Evolutionary conservation across 2,888 invertebrate genomes (phyloP), one percentile per base, ranked within the genome.

Genomic region (Zhuqinia jingwanae): DNA sequence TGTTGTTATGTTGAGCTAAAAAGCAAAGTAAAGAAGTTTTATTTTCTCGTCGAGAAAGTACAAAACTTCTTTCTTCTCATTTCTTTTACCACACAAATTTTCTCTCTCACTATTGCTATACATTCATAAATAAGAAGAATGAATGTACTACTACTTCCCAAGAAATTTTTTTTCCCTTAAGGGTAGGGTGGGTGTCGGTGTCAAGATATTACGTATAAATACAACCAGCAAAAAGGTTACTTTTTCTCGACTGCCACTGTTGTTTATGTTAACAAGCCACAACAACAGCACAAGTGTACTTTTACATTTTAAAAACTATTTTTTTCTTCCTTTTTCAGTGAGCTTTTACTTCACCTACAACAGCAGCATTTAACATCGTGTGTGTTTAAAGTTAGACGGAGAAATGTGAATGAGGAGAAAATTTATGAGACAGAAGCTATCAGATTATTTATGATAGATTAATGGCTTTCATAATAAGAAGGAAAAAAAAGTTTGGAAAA

Each of bases 371-470:
- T 27, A 30, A n/a, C 13, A 56, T 75, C 36, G 45, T 76, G 56
- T 15, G n/a, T 25, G n/a, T n/a, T n/a, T n/a, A n/a, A n/a, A n/a
- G n/a, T n/a, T n/a, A n/a, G n/a, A n/a, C n/a, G 63, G 73, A 73
- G 77, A 36, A 75, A 60, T 60, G 27, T 73, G 79, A 79, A 84
- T 30, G 65, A 80, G 27, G 77, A 82, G 81, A 83, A 85, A 89
- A 90, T 90, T 89, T 89, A 90, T 89, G 89, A 85, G 86, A 87
- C 84, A 88, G 85, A 86, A 90, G 89, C 89, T 89, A 91, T 91
- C 91, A 91, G 91, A 91, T 91, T 91, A 91, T 88, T 87, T 89
- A 90, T 91, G 91, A 91, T 89, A 91, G 91, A 91, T 91, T 91
- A 91, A 91, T 91, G 89, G 89, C 89, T 88, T 80, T 53, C 77